Conservation (phyloP, 2,888 invertebrate species). For the Drosophila multiciliata region DNA sequence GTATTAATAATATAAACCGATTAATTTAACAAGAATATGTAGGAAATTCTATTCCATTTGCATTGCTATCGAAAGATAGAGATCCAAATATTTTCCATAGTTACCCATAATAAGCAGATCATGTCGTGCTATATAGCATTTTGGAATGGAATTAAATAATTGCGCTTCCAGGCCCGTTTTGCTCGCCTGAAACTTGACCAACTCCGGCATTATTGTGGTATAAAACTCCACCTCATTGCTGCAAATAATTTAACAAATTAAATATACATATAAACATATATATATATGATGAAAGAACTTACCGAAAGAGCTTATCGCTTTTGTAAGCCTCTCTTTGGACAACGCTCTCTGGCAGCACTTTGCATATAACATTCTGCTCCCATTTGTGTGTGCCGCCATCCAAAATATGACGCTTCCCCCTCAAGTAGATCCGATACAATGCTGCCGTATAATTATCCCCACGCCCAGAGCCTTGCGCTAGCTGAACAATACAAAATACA, state of each 20-base stretch:
- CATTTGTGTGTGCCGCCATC: slow-evolving; percentile 86
- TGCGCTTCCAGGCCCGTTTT: slow-evolving; percentile 58
- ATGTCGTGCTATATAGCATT: slow-evolving; percentile 87
- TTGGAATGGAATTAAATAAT: slow-evolving; percentile 87
- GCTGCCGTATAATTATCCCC: slow-evolving; percentile 92
- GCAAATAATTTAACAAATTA: neutral
- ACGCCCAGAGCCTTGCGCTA: slow-evolving; percentile 89
- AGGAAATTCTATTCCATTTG: neutral
- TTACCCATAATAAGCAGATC: slow-evolving; percentile 86
- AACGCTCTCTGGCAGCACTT: slow-evolving; percentile 89
- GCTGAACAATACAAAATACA: slow-evolving; percentile 82
- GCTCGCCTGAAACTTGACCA: slow-evolving; percentile 86
- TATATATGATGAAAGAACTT: slow-evolving; percentile 20
- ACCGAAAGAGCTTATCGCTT: slow-evolving; percentile 89
- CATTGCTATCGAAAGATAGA: neutral
- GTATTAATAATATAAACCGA: neutral
- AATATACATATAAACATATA: neutral
- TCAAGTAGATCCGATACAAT: slow-evolving; percentile 88
- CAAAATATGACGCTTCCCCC: slow-evolving; percentile 84
- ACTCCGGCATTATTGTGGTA: slow-evolving; percentile 89
- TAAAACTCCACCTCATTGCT: slow-evolving; percentile 90
- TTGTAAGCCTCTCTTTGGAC: slow-evolving; percentile 89
- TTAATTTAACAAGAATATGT: neutral
- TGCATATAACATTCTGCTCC: slow-evolving; percentile 89
- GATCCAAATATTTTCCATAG: no score